Evolutionary conservation across 2,888 invertebrate genomes (phyloP).

Genomic region (Polydrusus cervinus): DNA sequence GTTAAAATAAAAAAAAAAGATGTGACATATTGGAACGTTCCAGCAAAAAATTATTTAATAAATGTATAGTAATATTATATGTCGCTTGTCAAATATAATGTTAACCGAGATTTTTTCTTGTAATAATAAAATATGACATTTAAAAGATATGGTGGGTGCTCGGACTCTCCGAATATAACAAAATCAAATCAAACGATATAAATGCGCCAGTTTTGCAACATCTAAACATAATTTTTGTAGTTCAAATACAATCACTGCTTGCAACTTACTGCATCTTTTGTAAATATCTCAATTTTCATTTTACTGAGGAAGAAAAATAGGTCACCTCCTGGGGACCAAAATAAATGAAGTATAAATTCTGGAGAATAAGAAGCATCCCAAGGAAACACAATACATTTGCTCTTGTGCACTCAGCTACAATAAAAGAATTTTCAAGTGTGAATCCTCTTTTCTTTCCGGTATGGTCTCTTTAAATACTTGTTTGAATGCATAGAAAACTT

Average conservation of each 20-base stretch:
- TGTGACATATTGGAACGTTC: no score
- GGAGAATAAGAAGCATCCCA: slow-evolving; percentile 36
- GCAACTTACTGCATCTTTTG: background rate
- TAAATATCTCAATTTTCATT: background rate
- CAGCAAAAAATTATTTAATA: slow-evolving; percentile 15
- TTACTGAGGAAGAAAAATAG: background rate
- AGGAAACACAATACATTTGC: slow-evolving; percentile 42
- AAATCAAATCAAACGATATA: background rate
- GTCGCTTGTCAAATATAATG: slow-evolving; percentile 3
- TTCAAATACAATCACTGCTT: no score
- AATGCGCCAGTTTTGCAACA: background rate
- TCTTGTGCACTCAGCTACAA: slow-evolving; percentile 40
- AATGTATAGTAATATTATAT: slow-evolving; percentile 1
- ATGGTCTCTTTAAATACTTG: slow-evolving; percentile 46
- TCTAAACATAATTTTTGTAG: background rate
- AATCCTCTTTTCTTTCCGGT: slow-evolving; percentile 43
- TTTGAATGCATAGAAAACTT: slow-evolving; percentile 44
- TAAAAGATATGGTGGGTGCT: background rate
- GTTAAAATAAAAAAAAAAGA: no score
- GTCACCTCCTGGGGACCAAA: slow-evolving; percentile 12
- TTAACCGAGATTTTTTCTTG: background rate
- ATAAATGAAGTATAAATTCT: slow-evolving; percentile 28
- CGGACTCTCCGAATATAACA: background rate
- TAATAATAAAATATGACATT: background rate
- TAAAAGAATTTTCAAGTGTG: slow-evolving; percentile 47